These are phyloP conservation scores for Halichoeres trimaculatus DNA, from an alignment of 2,113 vertebrate genomes.

Conservation along the genomic window DNA sequence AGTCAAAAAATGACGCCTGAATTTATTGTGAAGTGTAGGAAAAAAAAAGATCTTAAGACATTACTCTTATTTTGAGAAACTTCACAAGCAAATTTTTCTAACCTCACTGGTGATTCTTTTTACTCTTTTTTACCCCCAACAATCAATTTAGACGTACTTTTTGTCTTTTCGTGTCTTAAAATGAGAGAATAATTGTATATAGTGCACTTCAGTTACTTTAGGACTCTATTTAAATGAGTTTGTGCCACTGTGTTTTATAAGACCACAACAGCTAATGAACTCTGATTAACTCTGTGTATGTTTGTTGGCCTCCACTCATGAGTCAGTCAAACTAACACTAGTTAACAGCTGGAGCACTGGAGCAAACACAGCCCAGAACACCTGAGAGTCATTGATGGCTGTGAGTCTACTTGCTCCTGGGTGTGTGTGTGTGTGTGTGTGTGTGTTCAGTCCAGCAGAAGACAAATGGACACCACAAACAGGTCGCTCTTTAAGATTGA, in stretches of 20 bases:
- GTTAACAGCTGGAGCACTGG: slow-evolving; percentile 1
- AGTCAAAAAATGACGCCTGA: no score
- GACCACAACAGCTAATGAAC: not conserved
- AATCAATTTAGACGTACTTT: no score
- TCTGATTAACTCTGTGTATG: not conserved
- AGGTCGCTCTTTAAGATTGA: slow-evolving; percentile 16
- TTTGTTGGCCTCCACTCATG: slow-evolving; percentile 5
- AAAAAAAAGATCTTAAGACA: no score
- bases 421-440: slow-evolving; percentile 18
- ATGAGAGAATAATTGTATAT: not conserved
- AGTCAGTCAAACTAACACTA: slow-evolving; percentile 19
- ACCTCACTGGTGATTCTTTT: no score
- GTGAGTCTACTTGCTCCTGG: slow-evolving; percentile 18
- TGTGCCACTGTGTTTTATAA: not conserved
- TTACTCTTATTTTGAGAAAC: no score
- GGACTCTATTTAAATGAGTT: not conserved
- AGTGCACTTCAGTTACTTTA: not conserved
- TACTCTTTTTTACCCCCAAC: no score
- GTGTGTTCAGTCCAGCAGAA: slow-evolving; percentile 30
- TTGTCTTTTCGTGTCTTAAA: no score
- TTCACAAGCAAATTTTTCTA: no score
- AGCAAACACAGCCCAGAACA: slow-evolving; percentile 4
- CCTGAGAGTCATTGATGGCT: slow-evolving; percentile 34
- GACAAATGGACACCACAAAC: slow-evolving; percentile 11
- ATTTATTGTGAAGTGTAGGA: no score